Evolutionary conservation across 2,888 invertebrate genomes (phyloP).

Genomic region (Hylaea fasciaria): DNA sequence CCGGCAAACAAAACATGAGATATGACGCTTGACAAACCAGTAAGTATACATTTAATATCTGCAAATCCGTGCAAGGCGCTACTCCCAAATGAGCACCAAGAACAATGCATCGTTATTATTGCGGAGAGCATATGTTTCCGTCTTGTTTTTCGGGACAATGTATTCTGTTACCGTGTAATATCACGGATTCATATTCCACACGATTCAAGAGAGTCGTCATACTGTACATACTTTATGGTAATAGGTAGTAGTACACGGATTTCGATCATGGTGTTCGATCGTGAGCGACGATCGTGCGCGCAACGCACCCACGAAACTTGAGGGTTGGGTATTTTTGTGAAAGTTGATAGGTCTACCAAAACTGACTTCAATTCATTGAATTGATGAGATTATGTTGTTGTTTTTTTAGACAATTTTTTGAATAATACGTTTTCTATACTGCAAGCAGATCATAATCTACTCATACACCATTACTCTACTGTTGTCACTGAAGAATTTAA

Average conservation of each 20-base stretch:
- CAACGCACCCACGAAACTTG: constrained; percentile 59
- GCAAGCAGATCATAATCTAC: too few species aligned
- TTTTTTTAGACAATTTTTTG: too few species aligned
- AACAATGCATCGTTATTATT: constrained; percentile 62
- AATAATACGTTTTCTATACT: too few species aligned
- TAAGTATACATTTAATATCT: constrained; percentile 10
- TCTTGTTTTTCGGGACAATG: constrained; percentile 62
- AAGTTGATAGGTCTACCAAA: background rate
- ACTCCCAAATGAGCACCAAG: constrained; percentile 52
- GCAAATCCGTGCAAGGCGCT: constrained; percentile 15
- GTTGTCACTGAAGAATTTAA: too few species aligned
- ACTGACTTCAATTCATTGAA: too few species aligned
- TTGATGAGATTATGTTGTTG: too few species aligned
- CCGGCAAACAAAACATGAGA: background rate
- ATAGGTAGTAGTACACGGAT: constrained; percentile 73
- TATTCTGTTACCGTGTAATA: constrained; percentile 72
- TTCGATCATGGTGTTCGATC: constrained; percentile 79
- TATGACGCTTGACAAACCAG: constrained; percentile 4
- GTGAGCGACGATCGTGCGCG: constrained; percentile 76
- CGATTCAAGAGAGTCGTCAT: constrained; percentile 77
- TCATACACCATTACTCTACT: too few species aligned
- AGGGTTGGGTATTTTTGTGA: constrained; percentile 8
- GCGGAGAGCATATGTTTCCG: constrained; percentile 57
- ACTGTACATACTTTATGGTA: constrained; percentile 76
- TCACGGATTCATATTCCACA: constrained; percentile 77